These are phyloP conservation scores for Morus bassanus DNA, from an alignment of 2,797 vertebrate genomes.

Conservation along the genomic window DNA sequence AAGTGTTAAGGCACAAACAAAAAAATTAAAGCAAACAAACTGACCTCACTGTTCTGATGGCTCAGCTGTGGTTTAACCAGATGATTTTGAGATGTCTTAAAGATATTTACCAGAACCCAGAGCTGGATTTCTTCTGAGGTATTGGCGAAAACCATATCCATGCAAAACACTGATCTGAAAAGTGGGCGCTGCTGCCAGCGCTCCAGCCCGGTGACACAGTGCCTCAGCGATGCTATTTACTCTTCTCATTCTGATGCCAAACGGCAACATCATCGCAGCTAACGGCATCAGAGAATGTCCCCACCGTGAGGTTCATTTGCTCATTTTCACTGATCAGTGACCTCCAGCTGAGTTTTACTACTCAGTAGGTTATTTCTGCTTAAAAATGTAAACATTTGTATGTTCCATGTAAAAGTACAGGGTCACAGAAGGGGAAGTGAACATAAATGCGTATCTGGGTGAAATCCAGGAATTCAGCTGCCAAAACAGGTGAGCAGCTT, in stretches of 20 bases:
- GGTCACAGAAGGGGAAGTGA: background rate
- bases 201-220: background rate
- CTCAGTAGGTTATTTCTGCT: background rate
- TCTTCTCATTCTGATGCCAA: background rate
- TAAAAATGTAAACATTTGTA: background rate
- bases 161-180: rapidly evolving
- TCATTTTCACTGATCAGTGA: background rate
- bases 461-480: background rate
- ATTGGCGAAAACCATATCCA: background rate
- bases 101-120: background rate
- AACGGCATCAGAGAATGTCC: rapidly evolving
- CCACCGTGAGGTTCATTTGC: background rate
- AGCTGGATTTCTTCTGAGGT: background rate
- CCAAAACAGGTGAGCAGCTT: background rate
- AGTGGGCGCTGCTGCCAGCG: background rate
- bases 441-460: background rate
- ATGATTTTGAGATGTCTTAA: background rate
- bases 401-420: background rate
- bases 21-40: background rate
- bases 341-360: background rate
- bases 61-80: background rate
- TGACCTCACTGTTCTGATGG: background rate
- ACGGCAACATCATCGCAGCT: background rate
- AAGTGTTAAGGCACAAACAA: background rate
- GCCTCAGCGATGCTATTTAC: background rate